Evolutionary conservation across 2,888 invertebrate species (phyloP).

Genomic region (Polylopha cassiicola): DNA sequence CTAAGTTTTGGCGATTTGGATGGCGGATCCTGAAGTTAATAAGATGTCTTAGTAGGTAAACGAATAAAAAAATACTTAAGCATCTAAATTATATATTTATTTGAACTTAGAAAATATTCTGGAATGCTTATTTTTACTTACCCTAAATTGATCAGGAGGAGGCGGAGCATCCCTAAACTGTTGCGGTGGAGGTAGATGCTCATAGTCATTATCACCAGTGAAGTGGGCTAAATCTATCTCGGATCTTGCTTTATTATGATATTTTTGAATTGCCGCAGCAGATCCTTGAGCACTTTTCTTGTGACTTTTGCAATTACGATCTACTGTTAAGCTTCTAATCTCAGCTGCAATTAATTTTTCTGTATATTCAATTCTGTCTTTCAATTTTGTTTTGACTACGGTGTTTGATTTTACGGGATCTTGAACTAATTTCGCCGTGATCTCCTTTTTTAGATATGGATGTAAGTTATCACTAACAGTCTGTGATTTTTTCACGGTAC

Average conservation of each 20-base stretch:
- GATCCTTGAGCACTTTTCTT: slow-evolving; percentile 45
- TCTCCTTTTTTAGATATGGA: slow-evolving; percentile 73
- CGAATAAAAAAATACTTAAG: slow-evolving; percentile 16
- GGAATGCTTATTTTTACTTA: slow-evolving; percentile 29
- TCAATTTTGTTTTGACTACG: slow-evolving; percentile 53
- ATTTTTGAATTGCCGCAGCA: slow-evolving; percentile 49
- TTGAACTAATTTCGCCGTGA: slow-evolving; percentile 45
- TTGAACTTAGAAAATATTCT: slow-evolving; percentile 10
- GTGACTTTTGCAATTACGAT: slow-evolving; percentile 60
- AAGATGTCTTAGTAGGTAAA: slow-evolving; percentile 4
- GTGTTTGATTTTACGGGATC: slow-evolving; percentile 43
- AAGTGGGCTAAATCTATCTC: slow-evolving; percentile 77
- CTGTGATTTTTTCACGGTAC: slow-evolving; percentile 67
- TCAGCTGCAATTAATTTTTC: slow-evolving; percentile 71
- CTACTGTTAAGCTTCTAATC: slow-evolving; percentile 63
- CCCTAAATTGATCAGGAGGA: slow-evolving; percentile 84
- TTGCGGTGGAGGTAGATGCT: slow-evolving; percentile 88
- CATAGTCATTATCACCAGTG: slow-evolving; percentile 79
- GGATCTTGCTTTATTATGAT: slow-evolving; percentile 75
- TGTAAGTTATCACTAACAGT: slow-evolving; percentile 68
- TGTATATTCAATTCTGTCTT: slow-evolving; percentile 70
- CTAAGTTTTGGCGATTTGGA: slow-evolving; percentile 63
- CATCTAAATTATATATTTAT: not conserved
- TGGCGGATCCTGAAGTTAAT: slow-evolving; percentile 60
- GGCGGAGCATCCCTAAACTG: slow-evolving; percentile 89